Percentiles rank a stretch among this genome's conserved stretches.
Evolutionary conservation across 2,888 invertebrate species (phyloP).

Genomic region (Osmoderma eremita): DNA sequence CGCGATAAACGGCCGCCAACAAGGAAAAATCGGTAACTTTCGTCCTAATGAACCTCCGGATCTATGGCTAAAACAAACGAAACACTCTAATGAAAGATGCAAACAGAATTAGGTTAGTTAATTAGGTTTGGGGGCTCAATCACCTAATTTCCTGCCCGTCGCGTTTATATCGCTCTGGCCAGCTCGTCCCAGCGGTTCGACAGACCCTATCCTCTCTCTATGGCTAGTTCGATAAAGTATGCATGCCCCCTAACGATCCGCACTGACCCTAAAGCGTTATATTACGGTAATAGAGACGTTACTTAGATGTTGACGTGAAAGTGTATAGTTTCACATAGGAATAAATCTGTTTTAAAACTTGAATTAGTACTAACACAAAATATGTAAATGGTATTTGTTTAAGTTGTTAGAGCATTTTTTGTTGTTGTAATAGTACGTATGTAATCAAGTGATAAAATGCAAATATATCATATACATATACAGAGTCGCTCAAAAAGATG

Average conservation of each 20-base stretch:
- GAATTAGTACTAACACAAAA: too few relatives aligned
- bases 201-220: constrained; percentile 20
- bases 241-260: constrained; percentile 23
- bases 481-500: too few relatives aligned
- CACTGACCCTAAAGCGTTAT: constrained; percentile 28
- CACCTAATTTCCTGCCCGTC: constrained; percentile 37
- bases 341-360: too few relatives aligned
- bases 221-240: constrained; percentile 32
- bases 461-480: too few relatives aligned
- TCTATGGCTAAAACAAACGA: constrained; percentile 32
- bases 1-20: not conserved
- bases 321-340: too few relatives aligned
- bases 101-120: constrained; percentile 36
- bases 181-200: constrained; percentile 24
- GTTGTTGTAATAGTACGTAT: too few relatives aligned
- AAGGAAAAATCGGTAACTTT: constrained; percentile 16
- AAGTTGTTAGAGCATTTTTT: too few relatives aligned
- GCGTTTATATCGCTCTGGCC: constrained; percentile 32
- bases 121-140: constrained; percentile 35
- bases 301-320: constrained; percentile 1
- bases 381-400: too few relatives aligned
- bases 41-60: constrained; percentile 18
- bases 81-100: constrained; percentile 36
- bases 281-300: constrained; percentile 20
- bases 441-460: too few relatives aligned